These are phyloP conservation scores for Mixornis gularis DNA, from an alignment of 2,113 vertebrate genomes.

Conservation along the genomic window DNA sequence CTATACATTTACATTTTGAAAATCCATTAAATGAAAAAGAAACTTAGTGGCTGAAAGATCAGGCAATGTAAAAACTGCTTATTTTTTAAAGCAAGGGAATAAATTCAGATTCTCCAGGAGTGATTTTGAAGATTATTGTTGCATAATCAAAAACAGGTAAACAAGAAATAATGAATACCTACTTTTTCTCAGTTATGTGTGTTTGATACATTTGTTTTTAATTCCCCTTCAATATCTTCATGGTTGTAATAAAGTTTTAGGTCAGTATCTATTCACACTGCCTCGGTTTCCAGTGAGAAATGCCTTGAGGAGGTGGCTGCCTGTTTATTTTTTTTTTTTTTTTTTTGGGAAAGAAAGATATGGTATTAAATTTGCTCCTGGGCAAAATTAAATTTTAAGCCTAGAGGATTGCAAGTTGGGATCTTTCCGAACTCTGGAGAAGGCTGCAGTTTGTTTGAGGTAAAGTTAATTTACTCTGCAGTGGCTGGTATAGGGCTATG, in stretches of 20 bases:
- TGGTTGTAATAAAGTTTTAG: background rate
- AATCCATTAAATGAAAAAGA: background rate
- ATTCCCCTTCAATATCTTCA: background rate
- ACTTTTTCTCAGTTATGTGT: background rate
- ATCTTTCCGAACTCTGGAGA: background rate
- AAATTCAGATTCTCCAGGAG: background rate
- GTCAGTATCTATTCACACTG: background rate
- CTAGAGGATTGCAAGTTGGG: background rate
- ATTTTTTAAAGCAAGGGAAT: background rate
- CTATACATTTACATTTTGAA: background rate
- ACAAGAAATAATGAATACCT: background rate
- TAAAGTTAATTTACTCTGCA: background rate
- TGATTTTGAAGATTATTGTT: background rate
- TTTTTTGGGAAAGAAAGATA: background rate
- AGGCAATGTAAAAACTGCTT: background rate
- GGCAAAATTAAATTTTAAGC: background rate
- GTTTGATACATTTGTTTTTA: background rate
- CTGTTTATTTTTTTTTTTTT: background rate
- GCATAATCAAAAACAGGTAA: background rate
- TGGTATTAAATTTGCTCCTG: background rate
- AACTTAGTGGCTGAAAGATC: background rate
- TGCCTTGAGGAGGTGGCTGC: background rate
- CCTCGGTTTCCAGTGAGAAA: background rate
- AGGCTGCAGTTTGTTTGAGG: background rate
- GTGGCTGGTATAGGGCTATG: background rate